Conservation (phyloP, 2,113 vertebrate species). For the Microtus richardsoni region DNA sequence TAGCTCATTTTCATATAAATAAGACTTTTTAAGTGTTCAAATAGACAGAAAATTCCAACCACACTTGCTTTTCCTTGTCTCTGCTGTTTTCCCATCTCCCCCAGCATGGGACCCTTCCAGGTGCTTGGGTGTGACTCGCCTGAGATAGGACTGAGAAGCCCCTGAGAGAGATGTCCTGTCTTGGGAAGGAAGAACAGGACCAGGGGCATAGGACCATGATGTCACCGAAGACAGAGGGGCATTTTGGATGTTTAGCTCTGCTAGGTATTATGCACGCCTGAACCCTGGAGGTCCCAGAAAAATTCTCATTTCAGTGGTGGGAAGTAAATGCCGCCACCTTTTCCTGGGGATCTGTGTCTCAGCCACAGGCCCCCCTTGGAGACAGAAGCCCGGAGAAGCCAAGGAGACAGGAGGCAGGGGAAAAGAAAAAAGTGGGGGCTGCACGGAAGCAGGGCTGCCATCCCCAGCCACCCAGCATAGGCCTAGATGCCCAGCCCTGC, state of each 20-base stretch:
- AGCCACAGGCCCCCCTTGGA: neutral
- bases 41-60: neutral
- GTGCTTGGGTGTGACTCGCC: too few species aligned
- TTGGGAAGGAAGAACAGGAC: neutral
- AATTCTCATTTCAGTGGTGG: neutral
- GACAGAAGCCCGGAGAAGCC: neutral
- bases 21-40: neutral
- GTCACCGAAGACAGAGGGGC: neutral
- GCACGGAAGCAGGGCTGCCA: neutral
- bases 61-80: neutral
- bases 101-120: rapidly evolving
- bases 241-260: neutral
- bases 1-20: neutral
- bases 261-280: neutral
- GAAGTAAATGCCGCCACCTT: neutral
- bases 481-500: neutral
- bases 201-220: rapidly evolving
- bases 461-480: neutral
- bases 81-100: neutral
- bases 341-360: neutral
- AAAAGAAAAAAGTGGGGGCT: neutral
- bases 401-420: neutral
- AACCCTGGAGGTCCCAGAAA: neutral
- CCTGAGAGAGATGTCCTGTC: neutral
- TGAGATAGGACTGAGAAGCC: neutral